Conservation (phyloP, 2,113 vertebrate genomes). For the Calyptomena viridis region DNA sequence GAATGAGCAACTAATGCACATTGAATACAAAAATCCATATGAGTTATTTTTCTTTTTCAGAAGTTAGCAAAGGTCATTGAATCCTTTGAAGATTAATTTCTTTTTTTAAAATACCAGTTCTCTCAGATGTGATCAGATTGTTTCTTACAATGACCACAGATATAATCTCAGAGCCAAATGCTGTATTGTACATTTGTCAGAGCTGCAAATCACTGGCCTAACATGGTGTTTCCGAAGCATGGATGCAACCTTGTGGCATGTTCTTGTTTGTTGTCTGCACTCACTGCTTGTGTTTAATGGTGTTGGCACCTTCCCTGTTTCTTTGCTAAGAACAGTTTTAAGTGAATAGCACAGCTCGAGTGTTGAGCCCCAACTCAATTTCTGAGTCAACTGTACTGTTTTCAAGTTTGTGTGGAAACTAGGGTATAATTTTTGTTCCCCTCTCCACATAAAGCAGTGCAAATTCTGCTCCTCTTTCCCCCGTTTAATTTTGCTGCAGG, state of each 20-base stretch:
- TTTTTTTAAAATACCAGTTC: slow-evolving; percentile 35
- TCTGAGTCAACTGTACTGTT: background rate
- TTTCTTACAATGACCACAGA: slow-evolving; percentile 43
- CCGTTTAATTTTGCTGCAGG: background rate
- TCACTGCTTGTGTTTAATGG: background rate
- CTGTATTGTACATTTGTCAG: slow-evolving; percentile 50
- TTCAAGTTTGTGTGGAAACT: background rate
- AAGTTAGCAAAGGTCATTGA: slow-evolving; percentile 45
- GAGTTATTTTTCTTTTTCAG: background rate
- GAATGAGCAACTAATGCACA: slow-evolving; percentile 5
- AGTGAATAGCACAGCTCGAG: background rate
- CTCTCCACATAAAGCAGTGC: background rate
- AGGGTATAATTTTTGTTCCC: background rate
- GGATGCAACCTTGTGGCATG: background rate
- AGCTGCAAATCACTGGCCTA: slow-evolving; percentile 5
- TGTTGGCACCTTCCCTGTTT: background rate
- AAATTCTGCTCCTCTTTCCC: background rate
- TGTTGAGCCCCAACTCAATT: background rate
- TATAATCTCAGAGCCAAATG: slow-evolving; percentile 49
- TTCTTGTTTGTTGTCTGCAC: background rate
- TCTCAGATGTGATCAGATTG: slow-evolving; percentile 19
- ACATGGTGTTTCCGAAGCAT: background rate
- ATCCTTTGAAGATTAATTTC: slow-evolving; percentile 50
- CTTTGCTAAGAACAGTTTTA: background rate
- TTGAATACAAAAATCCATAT: slow-evolving; percentile 44